A percentile compares a stretch with the other conserved stretches of the same genome.
Conservation (phyloP, 1,140 invertebrate species). For the Meloidogyne floridensis region DNA sequence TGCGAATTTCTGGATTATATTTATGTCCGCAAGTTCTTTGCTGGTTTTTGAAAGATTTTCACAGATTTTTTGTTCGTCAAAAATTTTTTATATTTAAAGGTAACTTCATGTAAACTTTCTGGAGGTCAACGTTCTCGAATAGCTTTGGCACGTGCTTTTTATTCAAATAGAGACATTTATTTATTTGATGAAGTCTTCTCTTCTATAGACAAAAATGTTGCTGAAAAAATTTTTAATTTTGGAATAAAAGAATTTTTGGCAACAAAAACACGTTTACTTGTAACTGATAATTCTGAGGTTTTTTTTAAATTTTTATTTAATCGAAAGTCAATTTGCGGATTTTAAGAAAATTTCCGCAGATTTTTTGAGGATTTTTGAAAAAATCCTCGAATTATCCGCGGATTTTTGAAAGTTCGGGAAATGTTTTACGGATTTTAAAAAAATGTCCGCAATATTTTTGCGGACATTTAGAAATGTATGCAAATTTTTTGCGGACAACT, state of each 20-base stretch:
- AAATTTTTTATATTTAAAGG: constrained; percentile 22
- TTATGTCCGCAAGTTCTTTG: too few species aligned
- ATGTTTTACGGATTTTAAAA: too few species aligned
- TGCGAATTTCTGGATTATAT: too few species aligned
- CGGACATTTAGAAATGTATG: too few species aligned
- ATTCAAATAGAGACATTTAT: constrained; percentile 73
- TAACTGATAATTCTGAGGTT: constrained; percentile 60
- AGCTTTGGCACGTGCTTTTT: constrained; percentile 74
- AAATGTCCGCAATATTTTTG: too few species aligned
- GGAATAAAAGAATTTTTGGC: constrained; percentile 67
- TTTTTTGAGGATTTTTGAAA: too few species aligned
- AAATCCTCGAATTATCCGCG: too few species aligned
- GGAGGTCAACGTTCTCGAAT: constrained; percentile 81
- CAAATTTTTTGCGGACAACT: too few species aligned
- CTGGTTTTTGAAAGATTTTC: too few species aligned
- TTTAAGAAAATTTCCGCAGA: too few species aligned
- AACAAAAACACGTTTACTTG: constrained; percentile 58
- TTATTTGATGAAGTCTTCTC: constrained; percentile 76
- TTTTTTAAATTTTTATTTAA: not conserved
- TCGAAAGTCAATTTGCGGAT: constrained; percentile 2
- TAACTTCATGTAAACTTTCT: constrained; percentile 68
- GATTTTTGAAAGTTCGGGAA: too few species aligned
- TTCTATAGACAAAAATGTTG: constrained; percentile 70
- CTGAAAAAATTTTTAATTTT: constrained; percentile 72
- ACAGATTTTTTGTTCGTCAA: not conserved